Evolutionary conservation across 2,113 vertebrate genomes (phyloP), one percentile per base, ranked within the genome.

Genomic region (Otolemur garnettii): DNA sequence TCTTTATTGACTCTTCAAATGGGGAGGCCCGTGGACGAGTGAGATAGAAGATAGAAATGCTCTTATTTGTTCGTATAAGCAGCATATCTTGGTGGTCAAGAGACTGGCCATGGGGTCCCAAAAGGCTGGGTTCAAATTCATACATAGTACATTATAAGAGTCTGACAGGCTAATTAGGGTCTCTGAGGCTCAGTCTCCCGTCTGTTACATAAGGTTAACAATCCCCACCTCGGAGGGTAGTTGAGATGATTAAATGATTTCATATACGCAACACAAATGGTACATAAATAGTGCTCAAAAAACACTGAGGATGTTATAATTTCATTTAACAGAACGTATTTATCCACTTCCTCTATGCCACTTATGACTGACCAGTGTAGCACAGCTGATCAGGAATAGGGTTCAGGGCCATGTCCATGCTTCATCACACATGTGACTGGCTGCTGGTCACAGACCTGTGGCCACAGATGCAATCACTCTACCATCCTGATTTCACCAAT

Each of bases 211-310:
- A 33, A 64, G 30, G 6, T 91, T 94, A 91, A 57, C 86, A 87
- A 87, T 72, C 77, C 18, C 30, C 26, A 74, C 38, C n/a, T 83
- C 12, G 35, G 79, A 13, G 2, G 2, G 57, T 81, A 13, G 26
- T 62, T 91, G 33, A 55, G 14, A 80, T 71, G 62, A 94, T 89
- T 93, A 78, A 79, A 30, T 68, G n/a, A 90, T 33, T 53, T 91
- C 64, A 45, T 74, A 35, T 80, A 26, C 74, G 24, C 3, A 75
- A 74, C 42, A 45, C 68, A 60, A 50, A 33, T 68, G 28, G 7
- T 88, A 50, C 18, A 35, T 93, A 83, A 83, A 55, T 50, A n/a
- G 17, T 91, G 53, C n/a, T 87, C 30, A 85, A 18, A 64, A 75
- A 87, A 38, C 30, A 33, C 33, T 50, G 60, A 57, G 26, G 53